Evolutionary conservation across 1,140 invertebrate genomes (phyloP).

Genomic region (Papilio aristodemus): DNA sequence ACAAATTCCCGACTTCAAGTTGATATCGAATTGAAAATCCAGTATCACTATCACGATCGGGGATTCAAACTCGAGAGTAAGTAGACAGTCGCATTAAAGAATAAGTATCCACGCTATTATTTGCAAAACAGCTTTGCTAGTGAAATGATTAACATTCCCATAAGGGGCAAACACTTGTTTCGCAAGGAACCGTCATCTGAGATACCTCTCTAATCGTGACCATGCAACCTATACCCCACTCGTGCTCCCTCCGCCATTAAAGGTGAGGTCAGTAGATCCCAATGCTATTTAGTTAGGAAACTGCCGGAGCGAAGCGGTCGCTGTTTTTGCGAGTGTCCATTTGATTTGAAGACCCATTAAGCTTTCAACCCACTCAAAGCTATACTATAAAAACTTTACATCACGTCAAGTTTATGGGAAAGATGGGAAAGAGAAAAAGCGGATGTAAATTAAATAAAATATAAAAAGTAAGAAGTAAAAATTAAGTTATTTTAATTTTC

Average conservation of each 20-base stretch:
- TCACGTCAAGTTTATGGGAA: not conserved
- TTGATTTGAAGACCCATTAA: slow-evolving; percentile 21
- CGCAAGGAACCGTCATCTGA: slow-evolving; percentile 13
- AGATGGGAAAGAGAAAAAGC: too few species aligned
- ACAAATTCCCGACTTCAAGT: too few species aligned
- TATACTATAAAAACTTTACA: slow-evolving; percentile 9
- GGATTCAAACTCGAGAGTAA: too few species aligned
- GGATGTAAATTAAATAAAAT: not conserved
- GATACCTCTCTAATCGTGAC: slow-evolving; percentile 12
- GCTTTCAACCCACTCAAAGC: not conserved
- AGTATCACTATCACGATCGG: too few species aligned
- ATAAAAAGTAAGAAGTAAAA: not conserved
- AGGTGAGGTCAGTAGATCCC: slow-evolving; percentile 29
- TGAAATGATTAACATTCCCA: slow-evolving; percentile 22
- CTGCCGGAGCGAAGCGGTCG: not conserved
- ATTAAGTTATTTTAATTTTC: too few species aligned
- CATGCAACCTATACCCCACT: slow-evolving; percentile 10
- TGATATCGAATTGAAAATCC: too few species aligned
- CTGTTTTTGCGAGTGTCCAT: slow-evolving; percentile 28
- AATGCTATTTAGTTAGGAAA: slow-evolving; percentile 31
- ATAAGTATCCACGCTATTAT: not conserved
- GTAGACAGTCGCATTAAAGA: too few species aligned
- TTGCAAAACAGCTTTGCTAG: slow-evolving; percentile 5
- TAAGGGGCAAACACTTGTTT: slow-evolving; percentile 22
- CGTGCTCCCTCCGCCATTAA: slow-evolving; percentile 19